A percentile compares a stretch with the other conserved stretches of the same genome.
Conservation (phyloP, 53 echinoderm and acorn worm genomes). For the Glandiceps talaboti region DNA sequence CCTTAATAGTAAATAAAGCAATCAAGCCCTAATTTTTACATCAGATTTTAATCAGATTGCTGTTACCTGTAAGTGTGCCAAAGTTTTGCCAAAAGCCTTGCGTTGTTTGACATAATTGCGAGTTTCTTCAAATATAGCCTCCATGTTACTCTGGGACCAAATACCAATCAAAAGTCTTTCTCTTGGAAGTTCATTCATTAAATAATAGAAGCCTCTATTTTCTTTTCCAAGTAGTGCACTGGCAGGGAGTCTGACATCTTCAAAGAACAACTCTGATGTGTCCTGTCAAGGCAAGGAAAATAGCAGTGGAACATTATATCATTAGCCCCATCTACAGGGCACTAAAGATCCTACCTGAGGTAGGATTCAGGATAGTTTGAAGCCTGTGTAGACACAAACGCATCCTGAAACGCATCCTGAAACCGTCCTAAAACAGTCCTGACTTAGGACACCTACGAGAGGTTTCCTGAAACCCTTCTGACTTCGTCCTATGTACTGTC, state of each 20-base stretch:
- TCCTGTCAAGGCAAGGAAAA: slow-evolving; percentile 23
- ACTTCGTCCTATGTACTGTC: too few species aligned
- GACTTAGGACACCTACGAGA: too few species aligned
- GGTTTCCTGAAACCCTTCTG: too few species aligned
- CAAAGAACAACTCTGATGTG: slow-evolving; percentile 48
- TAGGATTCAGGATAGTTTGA: too few species aligned
- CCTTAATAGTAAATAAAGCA: too few species aligned
- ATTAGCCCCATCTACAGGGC: not conserved
- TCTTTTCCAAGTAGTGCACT: slow-evolving; percentile 40
- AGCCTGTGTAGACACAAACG: too few species aligned
- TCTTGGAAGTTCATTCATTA: slow-evolving; percentile 58
- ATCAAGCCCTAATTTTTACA: too few species aligned
- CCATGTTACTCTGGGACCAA: slow-evolving; percentile 22
- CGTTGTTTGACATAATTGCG: slow-evolving; percentile 48
- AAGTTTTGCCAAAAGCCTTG: slow-evolving; percentile 59
- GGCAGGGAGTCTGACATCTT: slow-evolving; percentile 55
- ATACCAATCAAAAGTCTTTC: slow-evolving; percentile 34
- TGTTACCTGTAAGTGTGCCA: slow-evolving; percentile 17
- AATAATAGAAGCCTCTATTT: slow-evolving; percentile 32
- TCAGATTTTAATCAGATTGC: not conserved
- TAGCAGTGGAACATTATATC: not conserved
- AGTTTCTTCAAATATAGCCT: slow-evolving; percentile 63
- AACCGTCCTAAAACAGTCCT: too few species aligned
- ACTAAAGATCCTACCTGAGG: too few species aligned
- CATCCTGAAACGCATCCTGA: too few species aligned